phyloP scores from a whole-genome alignment of 2,113 vertebrate species.

The Psophia crepitans region DNA sequence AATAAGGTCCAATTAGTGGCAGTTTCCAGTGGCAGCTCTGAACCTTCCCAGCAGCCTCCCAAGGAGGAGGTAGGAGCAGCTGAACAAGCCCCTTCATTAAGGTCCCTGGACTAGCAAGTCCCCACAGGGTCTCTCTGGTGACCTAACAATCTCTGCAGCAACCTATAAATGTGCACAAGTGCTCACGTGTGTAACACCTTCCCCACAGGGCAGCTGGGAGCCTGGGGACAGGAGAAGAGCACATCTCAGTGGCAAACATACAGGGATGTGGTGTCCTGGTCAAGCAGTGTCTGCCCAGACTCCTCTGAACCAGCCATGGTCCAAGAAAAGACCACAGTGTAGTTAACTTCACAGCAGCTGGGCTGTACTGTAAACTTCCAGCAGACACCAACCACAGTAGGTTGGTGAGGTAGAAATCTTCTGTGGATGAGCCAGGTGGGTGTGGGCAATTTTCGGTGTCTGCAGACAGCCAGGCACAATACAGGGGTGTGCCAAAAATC shows the following conservation, averaged over 20 bases:
- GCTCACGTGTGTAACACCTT: accelerated
- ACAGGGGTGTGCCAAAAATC: not conserved
- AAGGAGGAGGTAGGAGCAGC: not conserved
- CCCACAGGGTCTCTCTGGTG: not conserved
- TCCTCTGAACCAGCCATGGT: not conserved
- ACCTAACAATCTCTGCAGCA: not conserved
- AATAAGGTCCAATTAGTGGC: constrained; percentile 41
- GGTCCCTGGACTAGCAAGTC: not conserved
- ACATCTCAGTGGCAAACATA: not conserved
- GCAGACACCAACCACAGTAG: not conserved
- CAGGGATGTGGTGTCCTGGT: not conserved
- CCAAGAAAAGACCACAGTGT: not conserved
- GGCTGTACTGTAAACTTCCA: not conserved
- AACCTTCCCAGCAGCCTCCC: not conserved
- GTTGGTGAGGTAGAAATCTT: not conserved
- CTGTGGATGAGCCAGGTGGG: accelerated
- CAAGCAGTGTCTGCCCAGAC: not conserved
- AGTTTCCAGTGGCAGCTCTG: not conserved
- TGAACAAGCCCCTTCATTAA: not conserved
- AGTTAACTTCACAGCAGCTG: not conserved
- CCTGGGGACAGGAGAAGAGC: not conserved
- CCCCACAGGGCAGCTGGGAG: not conserved
- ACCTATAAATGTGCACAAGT: not conserved
- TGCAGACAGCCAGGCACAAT: not conserved
- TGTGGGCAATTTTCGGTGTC: not conserved